Evolutionary conservation across 2,113 vertebrate species (phyloP), one percentile per base, ranked within the genome.

Genomic region (Carlito syrichta): DNA sequence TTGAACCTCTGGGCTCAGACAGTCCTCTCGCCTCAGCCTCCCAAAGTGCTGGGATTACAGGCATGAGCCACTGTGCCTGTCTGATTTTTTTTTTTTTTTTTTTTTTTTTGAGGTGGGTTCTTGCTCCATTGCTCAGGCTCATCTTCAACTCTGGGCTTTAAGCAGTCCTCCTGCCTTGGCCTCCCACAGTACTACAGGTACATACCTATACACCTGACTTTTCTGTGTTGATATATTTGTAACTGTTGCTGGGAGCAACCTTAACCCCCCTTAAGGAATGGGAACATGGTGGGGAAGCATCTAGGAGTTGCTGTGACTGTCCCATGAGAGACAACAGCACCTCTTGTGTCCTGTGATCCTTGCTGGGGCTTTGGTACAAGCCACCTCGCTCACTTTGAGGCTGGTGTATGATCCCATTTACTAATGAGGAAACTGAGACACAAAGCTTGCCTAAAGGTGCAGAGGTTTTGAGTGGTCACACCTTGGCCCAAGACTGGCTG

Each of bases 331-430:
- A 17, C 35, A 71, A 35, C 8, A 22, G 52, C 10, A 6, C 52
- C 5, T 2, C 83, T 19, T 0, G 0, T 10, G 48, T 66, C 30
- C 86, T 38, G 2, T 40, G 22, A 17, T 25, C 40, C 9, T 23
- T 1, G 3, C 32, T 19, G 58, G 58, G 68, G 16, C 30, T 52
- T 35, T 32, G 30, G 71, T 22, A 35, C n/a, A 23, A 38, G 58
- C 62, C 5, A 1, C 63, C 20, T 56, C 48, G 12, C 25, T 16
- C 2, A 8, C 82, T n/a, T n/a, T 9, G 4, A 83, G 83, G 23
- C 69, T 9, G 1, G 58, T 27, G 63, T 35, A 74, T 32, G n/a
- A 56, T 52, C 40, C 66, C 8, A 3, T 60, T 63, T 38, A 27
- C 45, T 14, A 19, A 32, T 10, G 32, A 66, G 91, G 68, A 96